Evolutionary conservation across 2,113 vertebrate species (phyloP).

Genomic region (Pantherophis guttatus): DNA sequence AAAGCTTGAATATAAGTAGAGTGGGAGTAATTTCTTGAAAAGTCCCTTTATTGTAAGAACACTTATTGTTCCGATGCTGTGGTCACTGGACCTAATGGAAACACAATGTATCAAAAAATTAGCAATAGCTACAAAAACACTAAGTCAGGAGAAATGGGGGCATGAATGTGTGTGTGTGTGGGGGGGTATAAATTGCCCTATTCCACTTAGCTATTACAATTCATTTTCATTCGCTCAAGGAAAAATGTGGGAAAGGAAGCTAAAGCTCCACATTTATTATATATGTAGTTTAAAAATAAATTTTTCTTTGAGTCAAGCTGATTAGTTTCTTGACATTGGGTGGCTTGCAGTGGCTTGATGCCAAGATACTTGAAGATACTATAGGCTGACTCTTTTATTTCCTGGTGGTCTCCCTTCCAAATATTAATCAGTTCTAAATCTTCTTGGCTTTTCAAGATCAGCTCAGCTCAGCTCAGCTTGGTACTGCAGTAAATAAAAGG

Average conservation of each 20-base stretch:
- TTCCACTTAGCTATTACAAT: background rate
- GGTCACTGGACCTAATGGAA: background rate
- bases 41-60: background rate
- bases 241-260: background rate
- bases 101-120: background rate
- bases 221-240: background rate
- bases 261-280: background rate
- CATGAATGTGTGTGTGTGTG: background rate
- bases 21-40: background rate
- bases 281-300: background rate
- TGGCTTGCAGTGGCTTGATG: background rate
- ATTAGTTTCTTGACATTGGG: background rate
- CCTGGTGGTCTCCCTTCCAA: background rate
- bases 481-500: background rate
- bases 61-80: background rate
- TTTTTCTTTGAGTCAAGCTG: background rate
- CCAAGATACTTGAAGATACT: background rate
- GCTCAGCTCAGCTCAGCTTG: background rate
- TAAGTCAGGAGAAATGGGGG: background rate
- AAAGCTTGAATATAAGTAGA: background rate
- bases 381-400: background rate
- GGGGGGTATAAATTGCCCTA: background rate
- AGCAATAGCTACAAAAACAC: background rate
- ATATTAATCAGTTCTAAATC: background rate
- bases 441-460: background rate